Conservation (phyloP, 2,888 invertebrate genomes). For the Rugalucina vietnamica region DNA sequence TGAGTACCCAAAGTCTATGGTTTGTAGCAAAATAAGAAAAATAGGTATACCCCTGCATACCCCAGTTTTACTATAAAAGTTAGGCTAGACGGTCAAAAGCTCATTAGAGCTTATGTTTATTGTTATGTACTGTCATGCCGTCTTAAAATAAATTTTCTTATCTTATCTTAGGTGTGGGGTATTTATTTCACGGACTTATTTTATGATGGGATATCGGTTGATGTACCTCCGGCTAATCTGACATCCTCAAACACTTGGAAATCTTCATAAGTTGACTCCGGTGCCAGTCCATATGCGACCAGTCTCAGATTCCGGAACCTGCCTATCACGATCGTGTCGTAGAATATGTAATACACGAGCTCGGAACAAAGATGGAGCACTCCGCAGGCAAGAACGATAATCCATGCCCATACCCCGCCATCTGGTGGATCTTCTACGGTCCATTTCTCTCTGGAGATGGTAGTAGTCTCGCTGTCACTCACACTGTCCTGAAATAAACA, state of each 20-base stretch:
- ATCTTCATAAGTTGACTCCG: constrained; percentile 40
- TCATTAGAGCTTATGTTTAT: too few species aligned
- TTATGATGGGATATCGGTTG: too few species aligned
- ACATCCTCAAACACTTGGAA: constrained; percentile 58
- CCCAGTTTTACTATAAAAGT: too few species aligned
- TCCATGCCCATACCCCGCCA: constrained; percentile 60
- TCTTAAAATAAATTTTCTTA: too few species aligned
- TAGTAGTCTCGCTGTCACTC: constrained; percentile 22
- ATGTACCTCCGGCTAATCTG: constrained; percentile 46
- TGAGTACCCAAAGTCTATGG: too few species aligned
- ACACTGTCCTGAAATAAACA: constrained; percentile 35
- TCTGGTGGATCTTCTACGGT: constrained; percentile 57
- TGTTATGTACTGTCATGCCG: too few species aligned
- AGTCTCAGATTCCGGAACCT: constrained; percentile 18
- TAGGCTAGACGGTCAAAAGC: too few species aligned
- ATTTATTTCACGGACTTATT: too few species aligned
- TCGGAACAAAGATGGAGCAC: constrained; percentile 55
- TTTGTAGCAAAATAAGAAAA: too few species aligned
- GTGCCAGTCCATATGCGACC: neutral
- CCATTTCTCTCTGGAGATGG: neutral
- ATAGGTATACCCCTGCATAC: too few species aligned
- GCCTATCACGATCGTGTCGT: constrained; percentile 47
- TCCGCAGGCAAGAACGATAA: constrained; percentile 55
- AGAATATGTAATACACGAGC: constrained; percentile 52
- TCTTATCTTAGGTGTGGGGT: too few species aligned